A percentile compares a stretch with the other conserved stretches of the same genome.
Conservation (phyloP, 2,113 vertebrate species). For the Dolichallabes microphthalmus region DNA sequence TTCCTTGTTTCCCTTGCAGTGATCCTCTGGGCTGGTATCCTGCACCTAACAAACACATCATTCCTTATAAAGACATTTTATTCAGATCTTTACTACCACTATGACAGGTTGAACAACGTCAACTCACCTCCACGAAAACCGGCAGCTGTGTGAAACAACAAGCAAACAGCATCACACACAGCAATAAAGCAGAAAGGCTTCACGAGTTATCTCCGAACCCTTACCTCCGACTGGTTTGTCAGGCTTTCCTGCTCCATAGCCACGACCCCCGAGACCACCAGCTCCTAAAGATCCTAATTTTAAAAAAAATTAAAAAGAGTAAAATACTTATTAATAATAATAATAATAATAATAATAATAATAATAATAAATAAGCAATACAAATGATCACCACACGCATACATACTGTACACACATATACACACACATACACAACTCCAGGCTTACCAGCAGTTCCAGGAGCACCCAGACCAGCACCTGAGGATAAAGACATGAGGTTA, state of each 20-base stretch:
- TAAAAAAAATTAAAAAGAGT: neutral
- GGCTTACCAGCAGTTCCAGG: slow-evolving; percentile 55
- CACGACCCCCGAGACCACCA: slow-evolving; percentile 62
- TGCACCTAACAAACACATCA: slow-evolving; percentile 35
- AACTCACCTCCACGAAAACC: slow-evolving; percentile 49
- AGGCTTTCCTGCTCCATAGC: slow-evolving; percentile 61
- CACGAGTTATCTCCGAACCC: neutral
- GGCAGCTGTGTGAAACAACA: slow-evolving; percentile 23
- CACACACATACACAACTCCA: slow-evolving; percentile 58
- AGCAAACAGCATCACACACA: neutral
- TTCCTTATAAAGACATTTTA: neutral
- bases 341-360: neutral
- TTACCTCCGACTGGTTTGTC: slow-evolving; percentile 63
- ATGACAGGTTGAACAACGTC: neutral
- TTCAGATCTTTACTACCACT: neutral
- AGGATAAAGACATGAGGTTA: neutral
- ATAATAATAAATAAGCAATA: neutral
- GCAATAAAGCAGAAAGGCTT: neutral
- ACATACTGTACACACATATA: slow-evolving; percentile 12
- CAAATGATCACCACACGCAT: neutral
- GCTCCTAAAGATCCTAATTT: slow-evolving; percentile 37
- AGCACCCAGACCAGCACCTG: slow-evolving; percentile 47
- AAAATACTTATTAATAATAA: neutral
- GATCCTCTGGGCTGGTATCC: slow-evolving; percentile 62
- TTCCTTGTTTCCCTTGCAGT: slow-evolving; percentile 58